Evolutionary conservation across 2,888 invertebrate species (phyloP), one percentile per base, ranked within the genome.

Genomic region (Protodeltote pygarga): DNA sequence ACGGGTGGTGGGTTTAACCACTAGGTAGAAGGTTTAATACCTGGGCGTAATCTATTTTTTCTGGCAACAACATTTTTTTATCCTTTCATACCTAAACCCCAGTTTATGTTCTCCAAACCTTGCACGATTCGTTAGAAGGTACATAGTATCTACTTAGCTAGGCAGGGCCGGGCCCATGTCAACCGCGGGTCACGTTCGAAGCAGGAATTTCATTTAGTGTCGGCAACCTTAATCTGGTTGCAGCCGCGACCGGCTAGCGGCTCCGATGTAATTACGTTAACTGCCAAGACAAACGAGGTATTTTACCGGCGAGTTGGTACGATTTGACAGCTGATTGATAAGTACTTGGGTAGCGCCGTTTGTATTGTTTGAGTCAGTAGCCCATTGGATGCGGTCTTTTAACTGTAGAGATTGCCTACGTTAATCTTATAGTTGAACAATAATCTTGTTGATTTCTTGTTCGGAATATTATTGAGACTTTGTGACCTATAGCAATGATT

Each of bases 131-230:
- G 21, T 41, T 33, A 24, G 38, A 41, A 47, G 39, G 21, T 47
- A 31, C 19, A 4, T n/a, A n/a, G n/a, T n/a, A n/a, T n/a, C n/a
- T n/a, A 14, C 19, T 9, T 27, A 47, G 20, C 2, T 20, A 45
- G 63, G 20, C 40, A 20, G 31, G 33, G 53, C 11, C 13, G 14
- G 25, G 27, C 37, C 44, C 59, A 46, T 58, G 63, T 58, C 61
- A 61, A 45, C 57, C 49, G 48, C 49, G 60, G 57, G 68, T 54
- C 62, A 61, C 55, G 62, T 49, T 62, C 37, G 38, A 34, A 52
- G 37, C 47, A 58, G 73, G 79, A 82, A 81, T 81, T 81, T 79
- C 72, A 82, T 82, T 81, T 74, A 68, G 68, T 67, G 70, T 68
- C 65, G 62, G 61, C 25, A 64, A 71, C 75, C 70, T 67, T 70